Evolutionary conservation across 1,140 invertebrate genomes (phyloP), one percentile per base, ranked within the genome.

Genomic region (Anagrus nilaparvatae): DNA sequence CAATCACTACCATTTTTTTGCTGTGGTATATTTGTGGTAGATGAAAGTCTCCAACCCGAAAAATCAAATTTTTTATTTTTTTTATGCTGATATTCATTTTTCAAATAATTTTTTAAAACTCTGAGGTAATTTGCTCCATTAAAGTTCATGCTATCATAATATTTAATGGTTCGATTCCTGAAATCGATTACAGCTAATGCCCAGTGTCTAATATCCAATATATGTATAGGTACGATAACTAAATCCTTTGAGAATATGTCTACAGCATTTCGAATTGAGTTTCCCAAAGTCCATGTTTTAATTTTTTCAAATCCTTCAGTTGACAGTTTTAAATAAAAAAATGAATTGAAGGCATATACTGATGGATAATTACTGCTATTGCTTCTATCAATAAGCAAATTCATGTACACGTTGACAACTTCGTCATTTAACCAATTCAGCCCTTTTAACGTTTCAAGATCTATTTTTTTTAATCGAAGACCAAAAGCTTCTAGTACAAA

Each of bases 1-100:
- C 95, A 99, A 65, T 99, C 95, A 59, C 84, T 89, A 13, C 91
- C 90, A 67, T 99, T 99, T 77, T 86, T 85, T 67, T 99, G 95
- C 51, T 87, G 83, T 0, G 96, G 96, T 51, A 96, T 91, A 58
- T 91, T 79, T 70, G 71, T 72, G 7, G 81, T 70, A 54, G 72
- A 77, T 49, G 80, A 73, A 7, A 78, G 66, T 20, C 59, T 71
- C 80, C 90, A 97, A 6, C 73, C 76, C 17, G 55, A 70, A 1
- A 77, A 78, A 54, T 95, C 78, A 46, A 84, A 84, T 0, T 65
- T 49, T 50, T 70, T 54, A 29, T 85, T 82, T 59, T 89, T 93
- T 54, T 97, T 97, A 54, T 97, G 91, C 34, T 78, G 47, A 53
- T 82, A 82, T 66, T 98, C 94, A 44, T 81, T 80, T 39, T 77